Conservation (phyloP, 2,888 invertebrate genomes). For the Limenitis arthemis region DNA sequence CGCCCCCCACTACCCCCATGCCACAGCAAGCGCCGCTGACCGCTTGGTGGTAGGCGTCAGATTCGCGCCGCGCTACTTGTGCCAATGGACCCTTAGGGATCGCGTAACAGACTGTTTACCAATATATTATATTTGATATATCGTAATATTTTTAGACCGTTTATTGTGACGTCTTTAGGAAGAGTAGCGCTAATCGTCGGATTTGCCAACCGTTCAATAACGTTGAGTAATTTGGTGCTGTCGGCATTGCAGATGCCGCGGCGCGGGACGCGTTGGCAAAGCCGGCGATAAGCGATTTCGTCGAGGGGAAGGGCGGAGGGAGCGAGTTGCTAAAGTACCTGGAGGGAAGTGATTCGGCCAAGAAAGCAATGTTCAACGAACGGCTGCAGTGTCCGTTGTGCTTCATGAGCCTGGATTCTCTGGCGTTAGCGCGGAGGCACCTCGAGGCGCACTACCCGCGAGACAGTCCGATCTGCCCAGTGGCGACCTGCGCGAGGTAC, state of each 20-base stretch:
- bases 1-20: constrained; percentile 18
- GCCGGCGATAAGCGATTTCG: constrained; percentile 40
- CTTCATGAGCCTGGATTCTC: constrained; percentile 75
- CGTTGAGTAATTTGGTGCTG: constrained; percentile 50
- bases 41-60: constrained; percentile 20
- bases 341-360: constrained; percentile 27
- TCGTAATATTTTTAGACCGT: constrained; percentile 52
- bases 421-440: constrained; percentile 79
- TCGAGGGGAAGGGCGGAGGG: constrained; percentile 42
- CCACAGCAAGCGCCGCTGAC: constrained; percentile 20
- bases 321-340: constrained; percentile 38
- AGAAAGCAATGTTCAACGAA: constrained; percentile 27
- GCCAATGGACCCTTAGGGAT: constrained; percentile 32
- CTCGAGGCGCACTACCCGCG: constrained; percentile 88
- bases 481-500: constrained; percentile 79
- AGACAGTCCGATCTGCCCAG: constrained; percentile 87
- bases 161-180: constrained; percentile 38
- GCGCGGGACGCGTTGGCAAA: constrained; percentile 43
- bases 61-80: constrained; percentile 18
- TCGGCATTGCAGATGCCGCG: constrained; percentile 73
- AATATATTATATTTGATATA: constrained; percentile 31
- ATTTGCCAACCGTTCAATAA: constrained; percentile 44
- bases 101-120: constrained; percentile 24
- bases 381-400: constrained; percentile 80
- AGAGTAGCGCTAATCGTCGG: constrained; percentile 36